These are phyloP conservation scores for Alcedo atthis DNA, from an alignment of 2,797 vertebrate genomes.

Conservation along the genomic window DNA sequence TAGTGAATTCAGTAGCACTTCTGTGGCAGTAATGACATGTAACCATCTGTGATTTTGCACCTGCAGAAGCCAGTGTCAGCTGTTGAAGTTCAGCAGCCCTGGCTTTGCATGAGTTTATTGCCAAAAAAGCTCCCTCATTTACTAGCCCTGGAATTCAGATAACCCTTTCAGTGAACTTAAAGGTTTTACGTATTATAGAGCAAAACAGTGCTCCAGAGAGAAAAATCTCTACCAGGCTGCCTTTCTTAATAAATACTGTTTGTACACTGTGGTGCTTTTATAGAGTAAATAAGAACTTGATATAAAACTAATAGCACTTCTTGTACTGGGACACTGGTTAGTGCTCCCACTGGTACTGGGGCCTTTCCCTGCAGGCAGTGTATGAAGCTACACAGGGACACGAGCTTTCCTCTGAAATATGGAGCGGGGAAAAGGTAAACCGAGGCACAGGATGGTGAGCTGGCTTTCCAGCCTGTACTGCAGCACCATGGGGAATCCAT, in stretches of 20 bases:
- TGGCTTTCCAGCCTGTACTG: not conserved
- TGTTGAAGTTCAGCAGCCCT: conserved; percentile 69
- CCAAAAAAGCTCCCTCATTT: conserved; percentile 37
- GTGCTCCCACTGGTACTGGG: not conserved
- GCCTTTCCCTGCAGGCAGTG: not conserved
- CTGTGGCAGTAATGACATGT: conserved; percentile 73
- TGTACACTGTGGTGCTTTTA: not conserved
- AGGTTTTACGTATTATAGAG: not conserved
- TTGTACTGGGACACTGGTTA: not conserved
- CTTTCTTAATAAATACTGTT: not conserved
- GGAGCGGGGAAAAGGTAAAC: conserved; percentile 5
- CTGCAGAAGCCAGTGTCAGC: conserved; percentile 72
- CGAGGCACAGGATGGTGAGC: not conserved
- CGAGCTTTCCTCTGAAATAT: not conserved
- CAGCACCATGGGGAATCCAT: conserved; percentile 7
- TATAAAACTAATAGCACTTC: not conserved
- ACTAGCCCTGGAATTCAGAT: conserved; percentile 50
- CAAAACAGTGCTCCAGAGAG: not conserved
- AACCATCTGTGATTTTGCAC: conserved; percentile 73
- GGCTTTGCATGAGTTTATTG: conserved; percentile 59
- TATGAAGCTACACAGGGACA: not conserved
- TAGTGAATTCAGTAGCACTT: conserved; percentile 72
- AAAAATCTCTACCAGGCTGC: not conserved
- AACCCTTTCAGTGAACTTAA: conserved; percentile 45
- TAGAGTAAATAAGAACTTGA: not conserved